phyloP scores from a whole-genome alignment of 2,888 invertebrate genomes.

The Rotaria magnacalcarata region DNA sequence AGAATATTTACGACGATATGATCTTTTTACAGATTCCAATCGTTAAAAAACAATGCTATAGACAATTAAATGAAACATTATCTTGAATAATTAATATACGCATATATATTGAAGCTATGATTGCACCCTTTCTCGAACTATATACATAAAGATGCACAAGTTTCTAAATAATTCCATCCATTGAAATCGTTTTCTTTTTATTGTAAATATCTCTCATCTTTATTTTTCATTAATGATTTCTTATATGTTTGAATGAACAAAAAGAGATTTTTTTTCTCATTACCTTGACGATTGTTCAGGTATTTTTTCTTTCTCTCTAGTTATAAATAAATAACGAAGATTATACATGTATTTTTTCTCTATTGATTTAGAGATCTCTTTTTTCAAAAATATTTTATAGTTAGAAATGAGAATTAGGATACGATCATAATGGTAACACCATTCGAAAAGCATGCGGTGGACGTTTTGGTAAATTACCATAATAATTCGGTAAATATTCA shows the following conservation, averaged over 20 bases:
- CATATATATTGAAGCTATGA: neutral
- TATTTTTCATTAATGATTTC: neutral
- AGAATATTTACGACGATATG: conserved; percentile 32
- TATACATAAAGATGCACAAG: no score
- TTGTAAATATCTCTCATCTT: neutral
- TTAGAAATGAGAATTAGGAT: neutral
- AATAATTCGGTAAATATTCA: neutral
- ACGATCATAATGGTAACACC: neutral
- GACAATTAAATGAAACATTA: neutral
- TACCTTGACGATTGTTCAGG: neutral
- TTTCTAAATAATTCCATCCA: no score
- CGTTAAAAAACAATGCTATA: neutral
- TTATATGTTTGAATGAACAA: neutral
- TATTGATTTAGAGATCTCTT: neutral
- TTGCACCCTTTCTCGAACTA: no score
- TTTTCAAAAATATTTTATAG: neutral
- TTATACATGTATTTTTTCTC: neutral
- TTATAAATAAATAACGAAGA: neutral
- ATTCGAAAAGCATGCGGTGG: conserved; percentile 4
- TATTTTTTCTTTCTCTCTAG: no score
- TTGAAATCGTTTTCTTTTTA: neutral
- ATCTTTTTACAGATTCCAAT: neutral
- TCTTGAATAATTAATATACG: neutral
- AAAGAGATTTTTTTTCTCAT: no score
- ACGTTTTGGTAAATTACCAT: neutral